Evolutionary conservation across 2,113 vertebrate species (phyloP).

Genomic region (Pavo muticus): DNA sequence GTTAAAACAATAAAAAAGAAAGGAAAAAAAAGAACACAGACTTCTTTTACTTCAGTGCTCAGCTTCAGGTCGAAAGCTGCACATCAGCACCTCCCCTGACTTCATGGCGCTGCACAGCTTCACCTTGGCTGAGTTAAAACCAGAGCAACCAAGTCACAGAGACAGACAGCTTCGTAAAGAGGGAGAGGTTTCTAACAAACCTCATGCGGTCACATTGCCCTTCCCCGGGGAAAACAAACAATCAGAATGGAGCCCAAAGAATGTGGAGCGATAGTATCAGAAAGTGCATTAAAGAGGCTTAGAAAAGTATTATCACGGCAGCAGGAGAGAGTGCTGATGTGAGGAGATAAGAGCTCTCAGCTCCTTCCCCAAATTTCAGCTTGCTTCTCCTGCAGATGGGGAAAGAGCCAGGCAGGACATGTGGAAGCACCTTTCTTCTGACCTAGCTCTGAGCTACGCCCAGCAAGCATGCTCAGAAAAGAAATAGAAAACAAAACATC

Average conservation of each 20-base stretch:
- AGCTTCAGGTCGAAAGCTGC: background rate
- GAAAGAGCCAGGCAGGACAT: background rate
- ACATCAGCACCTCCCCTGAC: background rate
- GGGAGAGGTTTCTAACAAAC: background rate
- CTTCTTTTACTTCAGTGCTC: background rate
- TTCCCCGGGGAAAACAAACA: accelerated
- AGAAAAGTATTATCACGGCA: background rate
- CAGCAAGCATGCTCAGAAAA: background rate
- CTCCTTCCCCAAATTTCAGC: background rate
- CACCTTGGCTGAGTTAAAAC: background rate
- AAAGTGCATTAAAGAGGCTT: background rate
- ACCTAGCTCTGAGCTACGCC: background rate
- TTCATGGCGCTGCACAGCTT: background rate
- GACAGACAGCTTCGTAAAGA: background rate
- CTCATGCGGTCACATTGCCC: background rate
- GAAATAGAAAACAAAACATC: background rate
- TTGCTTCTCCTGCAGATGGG: background rate
- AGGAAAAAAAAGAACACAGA: background rate
- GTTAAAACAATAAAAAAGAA: background rate
- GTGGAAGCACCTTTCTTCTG: background rate
- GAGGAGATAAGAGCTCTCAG: background rate
- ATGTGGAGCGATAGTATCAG: background rate
- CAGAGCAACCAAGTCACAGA: background rate
- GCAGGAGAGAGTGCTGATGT: background rate
- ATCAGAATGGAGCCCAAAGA: background rate